phyloP scores from a whole-genome alignment of 2,797 vertebrate genomes.

The Pogonophryne albipinna region DNA sequence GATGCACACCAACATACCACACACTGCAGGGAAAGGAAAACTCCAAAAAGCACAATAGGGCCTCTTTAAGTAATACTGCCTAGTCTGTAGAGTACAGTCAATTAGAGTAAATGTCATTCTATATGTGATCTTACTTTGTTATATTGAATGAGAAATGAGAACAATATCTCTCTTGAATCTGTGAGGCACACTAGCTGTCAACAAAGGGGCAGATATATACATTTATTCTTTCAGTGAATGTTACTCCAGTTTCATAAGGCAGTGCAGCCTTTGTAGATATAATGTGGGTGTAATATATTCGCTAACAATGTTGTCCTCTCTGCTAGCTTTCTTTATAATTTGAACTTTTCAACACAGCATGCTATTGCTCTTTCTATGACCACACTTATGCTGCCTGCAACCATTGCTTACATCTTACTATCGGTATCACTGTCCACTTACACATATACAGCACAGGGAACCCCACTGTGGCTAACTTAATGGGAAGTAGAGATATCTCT shows the following conservation, averaged over 20 bases:
- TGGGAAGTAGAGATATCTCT: not conserved
- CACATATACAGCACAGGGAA: not conserved
- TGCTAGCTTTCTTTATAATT: conserved; percentile 7
- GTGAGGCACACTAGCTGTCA: conserved; percentile 5
- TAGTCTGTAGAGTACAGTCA: no score
- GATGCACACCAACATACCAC: no score
- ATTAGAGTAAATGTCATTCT: conserved; percentile 1
- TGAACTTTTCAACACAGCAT: conserved; percentile 19
- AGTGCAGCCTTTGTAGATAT: conserved; percentile 14
- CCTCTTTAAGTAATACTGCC: no score
- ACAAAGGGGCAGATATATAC: not conserved
- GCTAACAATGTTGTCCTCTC: conserved; percentile 3
- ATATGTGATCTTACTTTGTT: not conserved
- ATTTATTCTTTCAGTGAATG: not conserved
- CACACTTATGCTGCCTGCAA: conserved; percentile 6
- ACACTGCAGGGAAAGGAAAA: no score
- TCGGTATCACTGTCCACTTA: conserved; percentile 2
- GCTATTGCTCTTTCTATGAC: not conserved
- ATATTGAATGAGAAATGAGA: conserved; percentile 8
- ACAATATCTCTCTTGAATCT: conserved; percentile 20
- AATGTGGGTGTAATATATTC: conserved; percentile 16
- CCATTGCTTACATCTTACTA: conserved; percentile 8
- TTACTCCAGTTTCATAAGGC: not conserved
- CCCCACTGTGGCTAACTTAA: not conserved
- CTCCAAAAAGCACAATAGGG: no score